Evolutionary conservation across 2,797 vertebrate genomes (phyloP).

Genomic region (Poecilia velifera): DNA sequence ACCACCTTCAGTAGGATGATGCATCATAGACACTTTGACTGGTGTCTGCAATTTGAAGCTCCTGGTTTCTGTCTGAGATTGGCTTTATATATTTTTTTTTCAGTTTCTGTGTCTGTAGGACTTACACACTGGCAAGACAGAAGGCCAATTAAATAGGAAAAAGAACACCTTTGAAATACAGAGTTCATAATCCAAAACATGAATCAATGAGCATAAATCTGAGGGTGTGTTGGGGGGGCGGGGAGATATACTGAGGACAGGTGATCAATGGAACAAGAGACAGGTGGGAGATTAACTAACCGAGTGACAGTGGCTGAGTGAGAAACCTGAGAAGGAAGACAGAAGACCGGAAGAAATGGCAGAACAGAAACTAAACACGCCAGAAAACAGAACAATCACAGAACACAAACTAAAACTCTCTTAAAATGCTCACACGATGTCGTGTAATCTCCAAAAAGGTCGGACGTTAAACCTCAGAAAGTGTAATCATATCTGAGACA

Average conservation of each 20-base stretch:
- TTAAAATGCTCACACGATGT: neutral
- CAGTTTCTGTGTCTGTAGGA: neutral
- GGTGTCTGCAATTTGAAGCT: neutral
- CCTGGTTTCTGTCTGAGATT: neutral
- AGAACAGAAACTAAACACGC: neutral
- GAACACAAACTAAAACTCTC: neutral
- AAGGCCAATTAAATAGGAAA: neutral
- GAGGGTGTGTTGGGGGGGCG: neutral
- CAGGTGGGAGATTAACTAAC: neutral
- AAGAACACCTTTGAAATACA: neutral
- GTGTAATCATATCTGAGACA: neutral
- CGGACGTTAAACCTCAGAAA: neutral
- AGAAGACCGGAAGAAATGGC: neutral
- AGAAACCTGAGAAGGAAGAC: neutral
- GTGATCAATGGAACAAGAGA: conserved; percentile 2
- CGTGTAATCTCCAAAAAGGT: neutral
- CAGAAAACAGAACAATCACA: neutral
- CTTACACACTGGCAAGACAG: neutral
- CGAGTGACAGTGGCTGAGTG: neutral
- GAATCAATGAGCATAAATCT: neutral
- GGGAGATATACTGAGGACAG: neutral
- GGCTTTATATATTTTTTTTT: neutral
- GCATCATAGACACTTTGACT: neutral
- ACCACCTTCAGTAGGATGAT: neutral
- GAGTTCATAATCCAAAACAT: neutral